A percentile compares a stretch with the other conserved stretches of the same genome.
Evolutionary conservation across 2,888 invertebrate species (phyloP).

Genomic region (Cheiracanthium punctorium): DNA sequence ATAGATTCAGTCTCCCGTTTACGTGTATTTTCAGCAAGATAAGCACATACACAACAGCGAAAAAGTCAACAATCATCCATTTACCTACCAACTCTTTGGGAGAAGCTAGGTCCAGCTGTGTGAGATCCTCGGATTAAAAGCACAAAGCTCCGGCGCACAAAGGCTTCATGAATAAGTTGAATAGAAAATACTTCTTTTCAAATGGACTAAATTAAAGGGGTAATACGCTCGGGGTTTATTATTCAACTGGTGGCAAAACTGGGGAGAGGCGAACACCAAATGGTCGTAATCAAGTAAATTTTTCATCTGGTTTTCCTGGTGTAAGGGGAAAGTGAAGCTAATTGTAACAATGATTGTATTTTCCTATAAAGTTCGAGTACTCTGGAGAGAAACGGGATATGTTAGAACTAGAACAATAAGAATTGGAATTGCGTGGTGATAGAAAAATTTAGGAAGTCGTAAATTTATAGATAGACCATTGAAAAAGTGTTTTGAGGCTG

Average conservation of each 20-base stretch:
- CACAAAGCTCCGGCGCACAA: neutral
- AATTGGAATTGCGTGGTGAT: too few relatives aligned
- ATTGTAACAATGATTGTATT: neutral
- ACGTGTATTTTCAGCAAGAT: too few relatives aligned
- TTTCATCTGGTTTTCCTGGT: neutral
- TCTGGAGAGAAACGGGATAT: too few relatives aligned
- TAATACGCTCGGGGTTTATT: neutral
- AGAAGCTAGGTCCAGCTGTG: neutral
- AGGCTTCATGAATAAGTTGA: neutral
- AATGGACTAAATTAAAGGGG: conserved; percentile 4
- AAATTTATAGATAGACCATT: too few relatives aligned
- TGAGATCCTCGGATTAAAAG: neutral
- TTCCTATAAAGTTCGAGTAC: too few relatives aligned
- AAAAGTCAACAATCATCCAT: neutral
- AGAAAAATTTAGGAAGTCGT: too few relatives aligned
- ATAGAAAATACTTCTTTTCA: neutral
- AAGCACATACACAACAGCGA: neutral
- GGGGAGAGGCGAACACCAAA: neutral
- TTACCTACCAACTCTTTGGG: neutral
- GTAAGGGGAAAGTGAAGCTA: neutral
- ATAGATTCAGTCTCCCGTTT: too few relatives aligned
- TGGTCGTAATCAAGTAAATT: neutral
- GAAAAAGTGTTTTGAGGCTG: too few relatives aligned
- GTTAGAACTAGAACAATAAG: too few relatives aligned
- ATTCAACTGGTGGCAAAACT: neutral